Conservation (phyloP, 2,888 invertebrate species). For the Girardia tigrina region DNA sequence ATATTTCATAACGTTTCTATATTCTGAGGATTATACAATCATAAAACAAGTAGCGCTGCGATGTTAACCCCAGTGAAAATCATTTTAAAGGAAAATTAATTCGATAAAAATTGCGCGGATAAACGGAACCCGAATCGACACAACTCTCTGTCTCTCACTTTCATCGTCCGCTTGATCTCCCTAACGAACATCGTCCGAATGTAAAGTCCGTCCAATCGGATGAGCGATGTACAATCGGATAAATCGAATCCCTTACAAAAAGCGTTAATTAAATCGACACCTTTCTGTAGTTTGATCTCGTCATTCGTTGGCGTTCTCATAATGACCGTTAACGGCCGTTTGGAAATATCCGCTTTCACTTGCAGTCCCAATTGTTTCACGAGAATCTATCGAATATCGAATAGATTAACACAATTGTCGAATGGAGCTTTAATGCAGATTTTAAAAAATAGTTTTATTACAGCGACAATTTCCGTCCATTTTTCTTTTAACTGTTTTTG, state of each 20-base stretch:
- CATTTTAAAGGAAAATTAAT: too few relatives aligned
- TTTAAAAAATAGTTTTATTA: too few relatives aligned
- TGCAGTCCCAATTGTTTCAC: constrained; percentile 85
- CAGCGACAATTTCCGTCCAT: constrained; percentile 69
- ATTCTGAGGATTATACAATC: too few relatives aligned
- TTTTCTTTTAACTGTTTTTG: constrained; percentile 83
- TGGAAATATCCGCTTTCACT: constrained; percentile 76
- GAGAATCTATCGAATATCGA: constrained; percentile 50
- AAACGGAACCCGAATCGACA: too few relatives aligned
- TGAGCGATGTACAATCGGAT: constrained; percentile 73
- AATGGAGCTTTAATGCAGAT: too few relatives aligned
- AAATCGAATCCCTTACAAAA: constrained; percentile 81
- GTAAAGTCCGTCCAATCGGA: constrained; percentile 86
- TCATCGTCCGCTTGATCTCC: constrained; percentile 54
- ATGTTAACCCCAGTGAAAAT: too few relatives aligned
- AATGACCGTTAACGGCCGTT: constrained; percentile 38
- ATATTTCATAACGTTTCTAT: too few relatives aligned
- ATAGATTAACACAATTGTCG: not conserved
- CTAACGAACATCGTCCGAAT: constrained; percentile 89
- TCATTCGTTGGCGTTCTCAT: constrained; percentile 59
- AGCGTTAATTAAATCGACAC: constrained; percentile 90
- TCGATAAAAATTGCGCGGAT: too few relatives aligned
- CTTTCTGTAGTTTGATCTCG: constrained; percentile 80
- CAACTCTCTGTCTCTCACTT: too few relatives aligned
- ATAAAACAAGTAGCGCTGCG: too few relatives aligned